A percentile compares a stretch with the other conserved stretches of the same genome.
These are phyloP conservation scores for Scatophagus argus DNA, from an alignment of 2,113 vertebrate genomes.

Conservation along the genomic window DNA sequence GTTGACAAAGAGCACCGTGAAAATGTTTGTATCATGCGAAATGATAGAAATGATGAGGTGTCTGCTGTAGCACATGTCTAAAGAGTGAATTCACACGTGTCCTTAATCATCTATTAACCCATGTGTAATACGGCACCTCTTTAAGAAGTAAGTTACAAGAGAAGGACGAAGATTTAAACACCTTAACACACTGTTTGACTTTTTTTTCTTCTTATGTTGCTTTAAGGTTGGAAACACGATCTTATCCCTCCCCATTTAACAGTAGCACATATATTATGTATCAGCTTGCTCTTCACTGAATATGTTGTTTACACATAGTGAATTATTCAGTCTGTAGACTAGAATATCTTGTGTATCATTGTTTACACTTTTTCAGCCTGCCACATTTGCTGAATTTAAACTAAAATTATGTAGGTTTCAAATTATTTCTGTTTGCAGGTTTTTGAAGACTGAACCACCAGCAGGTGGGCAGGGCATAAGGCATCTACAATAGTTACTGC, in stretches of 20 bases:
- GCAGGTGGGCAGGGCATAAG: not conserved
- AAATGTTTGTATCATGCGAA: constrained; percentile 50
- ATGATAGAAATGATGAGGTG: constrained; percentile 8
- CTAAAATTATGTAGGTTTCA: not conserved
- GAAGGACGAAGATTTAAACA: not conserved
- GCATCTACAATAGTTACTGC: not conserved
- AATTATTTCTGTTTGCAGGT: not conserved
- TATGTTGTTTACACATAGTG: not conserved
- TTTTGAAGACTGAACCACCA: not conserved
- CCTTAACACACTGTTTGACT: not conserved
- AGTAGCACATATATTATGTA: not conserved
- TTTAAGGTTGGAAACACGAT: constrained; percentile 1
- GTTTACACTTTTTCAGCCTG: not conserved
- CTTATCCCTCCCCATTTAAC: not conserved
- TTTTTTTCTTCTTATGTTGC: not conserved
- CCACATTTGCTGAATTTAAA: not conserved
- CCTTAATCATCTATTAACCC: constrained; percentile 14
- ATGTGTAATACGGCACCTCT: constrained; percentile 23
- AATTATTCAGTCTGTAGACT: not conserved
- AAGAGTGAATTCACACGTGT: constrained; percentile 24
- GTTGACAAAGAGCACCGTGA: not conserved
- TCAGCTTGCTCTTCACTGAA: not conserved
- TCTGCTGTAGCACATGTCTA: not conserved
- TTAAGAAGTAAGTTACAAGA: constrained; percentile 5
- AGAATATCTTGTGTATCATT: not conserved